Evolutionary conservation across 2,888 invertebrate species (phyloP).

Genomic region (Meliscaeva auricollis): DNA sequence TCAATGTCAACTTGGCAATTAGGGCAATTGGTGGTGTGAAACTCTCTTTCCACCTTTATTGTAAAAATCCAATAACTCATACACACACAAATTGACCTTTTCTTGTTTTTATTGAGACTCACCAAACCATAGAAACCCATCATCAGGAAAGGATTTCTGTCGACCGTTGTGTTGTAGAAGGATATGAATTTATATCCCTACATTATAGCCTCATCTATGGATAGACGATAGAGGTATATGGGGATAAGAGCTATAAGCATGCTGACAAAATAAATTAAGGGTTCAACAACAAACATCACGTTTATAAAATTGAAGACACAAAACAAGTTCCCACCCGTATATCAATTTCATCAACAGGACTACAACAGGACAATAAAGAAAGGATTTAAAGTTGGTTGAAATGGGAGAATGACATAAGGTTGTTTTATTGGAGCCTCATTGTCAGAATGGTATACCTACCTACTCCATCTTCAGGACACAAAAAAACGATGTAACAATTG

Average conservation of each 20-base stretch:
- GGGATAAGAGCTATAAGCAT: background rate
- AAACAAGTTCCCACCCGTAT: constrained; percentile 43
- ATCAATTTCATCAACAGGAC: constrained; percentile 17
- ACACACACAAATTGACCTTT: constrained; percentile 30
- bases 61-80: background rate
- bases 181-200: constrained; percentile 43
- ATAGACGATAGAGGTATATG: no score
- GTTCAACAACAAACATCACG: constrained; percentile 41
- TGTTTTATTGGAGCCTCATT: background rate
- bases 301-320: constrained; percentile 24
- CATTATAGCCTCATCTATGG: constrained; percentile 19
- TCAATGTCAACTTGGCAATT: constrained; percentile 43
- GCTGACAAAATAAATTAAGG: constrained; percentile 56
- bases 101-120: background rate
- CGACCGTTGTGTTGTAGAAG: constrained; percentile 30
- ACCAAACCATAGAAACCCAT: background rate
- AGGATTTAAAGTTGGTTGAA: background rate
- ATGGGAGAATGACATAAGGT: background rate
- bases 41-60: background rate
- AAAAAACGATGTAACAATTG: constrained; percentile 31
- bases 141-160: background rate
- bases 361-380: constrained; percentile 4
- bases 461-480: background rate
- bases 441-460: background rate
- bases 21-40: constrained; percentile 45